Base-by-base conservation (phyloP, 2,797 vertebrate genomes). In the Apogon talboti region DNA sequence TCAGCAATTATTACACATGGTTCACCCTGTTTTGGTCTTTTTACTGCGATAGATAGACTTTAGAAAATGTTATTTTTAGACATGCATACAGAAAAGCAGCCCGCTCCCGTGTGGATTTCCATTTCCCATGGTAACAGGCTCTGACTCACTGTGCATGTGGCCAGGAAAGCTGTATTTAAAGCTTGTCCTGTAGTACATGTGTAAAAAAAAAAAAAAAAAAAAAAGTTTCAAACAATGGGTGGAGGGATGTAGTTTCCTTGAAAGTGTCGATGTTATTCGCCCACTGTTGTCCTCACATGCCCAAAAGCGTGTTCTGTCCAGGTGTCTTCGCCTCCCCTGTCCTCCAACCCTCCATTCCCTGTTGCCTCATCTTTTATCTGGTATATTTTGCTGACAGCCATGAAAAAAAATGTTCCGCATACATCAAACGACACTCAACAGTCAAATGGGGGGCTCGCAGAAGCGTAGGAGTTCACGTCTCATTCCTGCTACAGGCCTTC, bases 381-480 rank as follows among this genome's bases (percentile, higher is more conserved):
- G 21, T 53, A 44, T 38, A 59, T 78, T 76, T 63, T 57, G 74
- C 79, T 84, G 82, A 87, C 75, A 84, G 73, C 78, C 66, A 65
- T 78, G 64, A 49, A 65, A 61, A 64, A 52, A 69, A 52, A 62
- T 44, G 66, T 68, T 82, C 66, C 66, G 57, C 63, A 82, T 75
- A 71, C 73, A 84, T 86, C 82, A 86, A 84, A 84, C 66, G 69
- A 15, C 48, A 53, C 58, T 71, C 63, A 63, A 24, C 71, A 83
- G 72, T 83, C 76, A 74, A 74, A 64, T 28, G 4, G 62, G 67
- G 81, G 69, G 75, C 54, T 66, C 56, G 55, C 15, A 47, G 74
- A 74, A 81, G 78, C 79, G 78, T 80, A 82, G 79, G 80, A 84
- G 81, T 88, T 78, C 74, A 61, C 9, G 41, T 84, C 70, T 77